Conservation (phyloP, 2,888 invertebrate genomes). For the Macaria notata region DNA sequence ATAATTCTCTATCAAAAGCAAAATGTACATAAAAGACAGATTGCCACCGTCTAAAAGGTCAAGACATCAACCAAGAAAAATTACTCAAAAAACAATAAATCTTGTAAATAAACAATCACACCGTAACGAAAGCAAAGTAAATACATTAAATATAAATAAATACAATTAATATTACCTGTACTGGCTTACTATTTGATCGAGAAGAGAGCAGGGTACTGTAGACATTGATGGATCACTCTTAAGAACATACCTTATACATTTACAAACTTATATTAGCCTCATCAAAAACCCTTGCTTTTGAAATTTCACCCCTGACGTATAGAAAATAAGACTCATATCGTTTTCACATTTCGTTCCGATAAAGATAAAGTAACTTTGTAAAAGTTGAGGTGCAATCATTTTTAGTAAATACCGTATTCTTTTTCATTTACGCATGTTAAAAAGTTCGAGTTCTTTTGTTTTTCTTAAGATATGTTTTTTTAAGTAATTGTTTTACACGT, state of each 20-base stretch:
- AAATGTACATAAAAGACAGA: constrained; percentile 1
- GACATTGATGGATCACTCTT: constrained; percentile 50
- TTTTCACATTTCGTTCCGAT: constrained; percentile 11
- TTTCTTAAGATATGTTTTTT: constrained; percentile 5
- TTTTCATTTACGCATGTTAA: constrained; percentile 35
- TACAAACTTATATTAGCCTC: constrained; percentile 24
- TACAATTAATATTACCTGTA: constrained; percentile 50
- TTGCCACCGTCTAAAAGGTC: constrained; percentile 12
- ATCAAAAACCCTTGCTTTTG: background rate
- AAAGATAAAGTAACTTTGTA: constrained; percentile 20
- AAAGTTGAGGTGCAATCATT: constrained; percentile 33
- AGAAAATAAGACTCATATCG: constrained; percentile 14
- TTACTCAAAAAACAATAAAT: constrained; percentile 3
- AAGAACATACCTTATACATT: constrained; percentile 40
- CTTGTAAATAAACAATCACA: constrained; percentile 18
- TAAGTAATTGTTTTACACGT: constrained; percentile 9
- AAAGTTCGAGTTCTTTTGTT: constrained; percentile 19
- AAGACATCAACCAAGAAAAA: background rate
- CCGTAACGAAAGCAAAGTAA: constrained; percentile 26
- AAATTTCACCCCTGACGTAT: constrained; percentile 15
- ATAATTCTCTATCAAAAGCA: background rate
- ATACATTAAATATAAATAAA: constrained; percentile 29
- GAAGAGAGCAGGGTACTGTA: constrained; percentile 40
- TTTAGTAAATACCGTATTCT: constrained; percentile 35
- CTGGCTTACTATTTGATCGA: constrained; percentile 49